Evolutionary conservation across 2,888 invertebrate genomes (phyloP).

Genomic region (Antheraea yamamai): DNA sequence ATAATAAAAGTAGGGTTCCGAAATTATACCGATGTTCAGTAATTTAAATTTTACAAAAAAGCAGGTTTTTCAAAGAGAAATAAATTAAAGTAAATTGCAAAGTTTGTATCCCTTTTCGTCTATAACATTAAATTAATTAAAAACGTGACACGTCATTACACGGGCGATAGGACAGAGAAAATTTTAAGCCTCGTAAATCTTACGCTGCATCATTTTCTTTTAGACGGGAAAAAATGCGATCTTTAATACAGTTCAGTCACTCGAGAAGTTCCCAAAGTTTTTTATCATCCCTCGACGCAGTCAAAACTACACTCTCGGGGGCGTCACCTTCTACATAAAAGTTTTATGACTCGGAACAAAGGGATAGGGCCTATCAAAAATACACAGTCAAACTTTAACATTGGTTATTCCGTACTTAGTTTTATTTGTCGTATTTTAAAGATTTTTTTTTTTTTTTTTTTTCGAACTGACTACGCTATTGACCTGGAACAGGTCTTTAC

Average conservation of each 20-base stretch:
- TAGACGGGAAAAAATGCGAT: constrained; percentile 36
- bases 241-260: constrained; percentile 47
- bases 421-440: background rate
- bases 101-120: background rate
- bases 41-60: too few relatives aligned
- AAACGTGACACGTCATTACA: constrained; percentile 9
- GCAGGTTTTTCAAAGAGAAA: background rate
- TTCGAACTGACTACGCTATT: too few relatives aligned
- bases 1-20: too few relatives aligned
- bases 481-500: too few relatives aligned
- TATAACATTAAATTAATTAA: background rate
- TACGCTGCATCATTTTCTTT: constrained; percentile 10
- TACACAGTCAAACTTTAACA: constrained; percentile 63
- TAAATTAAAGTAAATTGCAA: background rate
- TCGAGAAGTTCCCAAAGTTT: constrained; percentile 41
- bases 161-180: constrained; percentile 6
- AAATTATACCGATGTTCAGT: background rate
- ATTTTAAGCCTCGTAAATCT: constrained; percentile 3
- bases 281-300: constrained; percentile 64
- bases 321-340: constrained; percentile 68
- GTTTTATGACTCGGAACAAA: constrained; percentile 78
- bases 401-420: background rate
- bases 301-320: constrained; percentile 58
- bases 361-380: constrained; percentile 68
- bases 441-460: too few relatives aligned